Percentiles rank a stretch among this genome's conserved stretches.
phyloP scores from a whole-genome alignment of 2,113 vertebrate genomes.

The Maccullochella peelii region DNA sequence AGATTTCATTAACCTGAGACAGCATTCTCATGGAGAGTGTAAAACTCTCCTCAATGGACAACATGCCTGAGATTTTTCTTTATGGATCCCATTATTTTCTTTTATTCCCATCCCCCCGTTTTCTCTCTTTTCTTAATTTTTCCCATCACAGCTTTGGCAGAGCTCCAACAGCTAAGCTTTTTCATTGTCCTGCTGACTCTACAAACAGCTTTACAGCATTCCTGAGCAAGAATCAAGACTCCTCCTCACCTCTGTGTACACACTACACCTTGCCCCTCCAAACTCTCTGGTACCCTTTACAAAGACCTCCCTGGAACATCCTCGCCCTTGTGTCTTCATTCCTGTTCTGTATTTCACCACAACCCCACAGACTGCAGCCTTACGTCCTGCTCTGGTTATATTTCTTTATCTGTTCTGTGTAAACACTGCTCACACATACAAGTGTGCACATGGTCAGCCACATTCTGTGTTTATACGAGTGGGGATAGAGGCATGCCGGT shows the following conservation, averaged over 20 bases:
- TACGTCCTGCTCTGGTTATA: slow-evolving; percentile 33
- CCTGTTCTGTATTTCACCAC: slow-evolving; percentile 40
- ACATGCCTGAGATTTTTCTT: slow-evolving; percentile 35
- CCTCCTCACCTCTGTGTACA: slow-evolving; percentile 66
- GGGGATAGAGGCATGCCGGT: slow-evolving; percentile 49
- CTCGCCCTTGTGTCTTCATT: not conserved
- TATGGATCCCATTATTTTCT: slow-evolving; percentile 41
- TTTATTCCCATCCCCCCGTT: slow-evolving; percentile 19
- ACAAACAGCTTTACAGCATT: slow-evolving; percentile 73
- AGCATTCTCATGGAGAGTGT: slow-evolving; percentile 26
- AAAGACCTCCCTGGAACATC: slow-evolving; percentile 57
- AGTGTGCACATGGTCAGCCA: slow-evolving; percentile 58
- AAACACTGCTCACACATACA: slow-evolving; percentile 56
- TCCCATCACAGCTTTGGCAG: slow-evolving; percentile 42
- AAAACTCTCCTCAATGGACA: slow-evolving; percentile 41
- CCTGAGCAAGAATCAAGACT: slow-evolving; percentile 47
- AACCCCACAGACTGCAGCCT: slow-evolving; percentile 33
- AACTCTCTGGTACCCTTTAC: slow-evolving; percentile 48
- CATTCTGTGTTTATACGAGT: slow-evolving; percentile 71
- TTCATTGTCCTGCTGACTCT: slow-evolving; percentile 63
- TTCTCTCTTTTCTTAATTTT: slow-evolving; percentile 27
- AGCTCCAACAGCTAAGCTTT: slow-evolving; percentile 49
- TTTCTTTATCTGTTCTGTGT: slow-evolving; percentile 64
- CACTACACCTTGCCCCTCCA: slow-evolving; percentile 48
- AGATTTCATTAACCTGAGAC: slow-evolving; percentile 45